phyloP scores from a whole-genome alignment of 2,113 vertebrate species.

The Notechis scutatus region DNA sequence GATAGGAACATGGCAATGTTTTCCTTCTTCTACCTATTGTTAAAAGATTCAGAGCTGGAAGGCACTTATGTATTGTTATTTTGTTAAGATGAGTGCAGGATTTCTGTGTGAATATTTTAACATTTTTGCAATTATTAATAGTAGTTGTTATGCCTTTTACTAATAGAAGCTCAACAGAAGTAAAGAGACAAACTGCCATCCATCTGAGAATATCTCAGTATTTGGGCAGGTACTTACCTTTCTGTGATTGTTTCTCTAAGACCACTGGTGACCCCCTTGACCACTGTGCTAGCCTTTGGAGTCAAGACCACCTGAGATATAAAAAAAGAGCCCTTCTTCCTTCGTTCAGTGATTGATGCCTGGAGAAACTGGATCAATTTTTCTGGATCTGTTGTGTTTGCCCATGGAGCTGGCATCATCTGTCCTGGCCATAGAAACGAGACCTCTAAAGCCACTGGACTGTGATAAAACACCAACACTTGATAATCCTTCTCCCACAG shows the following conservation, averaged over 20 bases:
- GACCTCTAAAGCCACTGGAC: slow-evolving; percentile 92
- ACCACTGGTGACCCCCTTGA: slow-evolving; percentile 93
- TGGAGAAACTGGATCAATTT: slow-evolving; percentile 96
- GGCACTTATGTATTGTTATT: neutral
- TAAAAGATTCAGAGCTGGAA: neutral
- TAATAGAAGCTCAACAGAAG: neutral
- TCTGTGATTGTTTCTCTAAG: slow-evolving; percentile 98
- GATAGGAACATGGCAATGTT: neutral
- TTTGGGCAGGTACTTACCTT: slow-evolving; percentile 71
- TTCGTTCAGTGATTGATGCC: slow-evolving; percentile 87
- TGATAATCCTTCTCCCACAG: slow-evolving; percentile 97
- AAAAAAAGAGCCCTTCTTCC: slow-evolving; percentile 96
- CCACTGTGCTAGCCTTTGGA: slow-evolving; percentile 95
- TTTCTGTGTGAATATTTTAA: neutral
- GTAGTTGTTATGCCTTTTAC: neutral
- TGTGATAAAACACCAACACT: slow-evolving; percentile 95
- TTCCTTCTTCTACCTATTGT: neutral
- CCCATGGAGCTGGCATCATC: slow-evolving; percentile 98
- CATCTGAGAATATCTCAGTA: neutral
- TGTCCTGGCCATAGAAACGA: slow-evolving; percentile 97
- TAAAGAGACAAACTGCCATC: neutral
- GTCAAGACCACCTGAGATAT: slow-evolving; percentile 97
- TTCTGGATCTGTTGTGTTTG: slow-evolving; percentile 95
- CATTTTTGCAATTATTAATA: neutral
- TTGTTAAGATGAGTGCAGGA: neutral